A percentile compares a stretch with the other conserved stretches of the same genome.
Evolutionary conservation across 2,888 invertebrate species (phyloP).

Genomic region (Quadriops clusia): DNA sequence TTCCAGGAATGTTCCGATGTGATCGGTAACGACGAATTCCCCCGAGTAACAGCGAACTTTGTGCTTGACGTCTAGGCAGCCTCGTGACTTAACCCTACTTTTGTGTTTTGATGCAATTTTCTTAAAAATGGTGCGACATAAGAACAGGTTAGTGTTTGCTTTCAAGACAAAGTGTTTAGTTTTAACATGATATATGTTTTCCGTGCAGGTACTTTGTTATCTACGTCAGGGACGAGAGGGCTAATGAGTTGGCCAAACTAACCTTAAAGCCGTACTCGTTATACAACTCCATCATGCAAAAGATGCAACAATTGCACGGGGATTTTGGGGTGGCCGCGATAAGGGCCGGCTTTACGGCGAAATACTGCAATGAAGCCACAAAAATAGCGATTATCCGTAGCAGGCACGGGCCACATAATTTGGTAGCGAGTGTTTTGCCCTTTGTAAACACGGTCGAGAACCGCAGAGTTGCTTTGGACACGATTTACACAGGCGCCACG

Average conservation of each 20-base stretch:
- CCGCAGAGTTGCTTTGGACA: constrained; percentile 47
- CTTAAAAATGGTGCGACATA: constrained; percentile 27
- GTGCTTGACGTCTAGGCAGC: too few species aligned
- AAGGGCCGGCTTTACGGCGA: constrained; percentile 58
- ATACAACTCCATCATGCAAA: constrained; percentile 44
- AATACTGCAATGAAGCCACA: constrained; percentile 69
- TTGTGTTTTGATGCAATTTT: constrained; percentile 5
- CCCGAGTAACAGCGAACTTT: too few species aligned
- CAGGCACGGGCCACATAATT: constrained; percentile 63
- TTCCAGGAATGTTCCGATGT: too few species aligned
- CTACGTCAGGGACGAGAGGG: constrained; percentile 44
- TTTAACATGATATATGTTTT: constrained; percentile 10
- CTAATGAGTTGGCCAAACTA: constrained; percentile 38
- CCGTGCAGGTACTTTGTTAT: constrained; percentile 54
- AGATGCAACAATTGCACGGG: constrained; percentile 60
- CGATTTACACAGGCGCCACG: constrained; percentile 66
- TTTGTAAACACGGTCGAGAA: constrained; percentile 55
- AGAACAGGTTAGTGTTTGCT: constrained; percentile 25
- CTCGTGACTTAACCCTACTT: too few species aligned
- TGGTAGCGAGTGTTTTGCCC: constrained; percentile 57
- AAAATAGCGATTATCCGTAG: constrained; percentile 60
- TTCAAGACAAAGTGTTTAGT: constrained; percentile 6
- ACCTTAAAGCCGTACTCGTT: constrained; percentile 42
- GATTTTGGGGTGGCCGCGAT: constrained; percentile 64
- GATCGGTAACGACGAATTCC: too few species aligned